Evolutionary conservation across 2,113 vertebrate genomes (phyloP).

Genomic region (Oncorhynchus keta): DNA sequence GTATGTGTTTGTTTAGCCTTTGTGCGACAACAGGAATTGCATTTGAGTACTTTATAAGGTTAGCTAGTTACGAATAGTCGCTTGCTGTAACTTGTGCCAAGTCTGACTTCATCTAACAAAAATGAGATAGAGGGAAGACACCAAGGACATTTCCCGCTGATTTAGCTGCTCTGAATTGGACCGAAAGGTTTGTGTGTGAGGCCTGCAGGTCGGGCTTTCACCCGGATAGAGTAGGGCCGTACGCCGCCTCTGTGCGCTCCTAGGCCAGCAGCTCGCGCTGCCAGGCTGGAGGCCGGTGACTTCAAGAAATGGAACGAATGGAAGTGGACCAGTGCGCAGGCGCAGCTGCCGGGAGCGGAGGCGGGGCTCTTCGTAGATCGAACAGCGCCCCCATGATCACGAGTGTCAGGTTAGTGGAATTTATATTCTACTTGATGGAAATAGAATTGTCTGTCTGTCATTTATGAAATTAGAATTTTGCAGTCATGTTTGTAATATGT

Average conservation of each 20-base stretch:
- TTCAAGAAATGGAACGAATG: slow-evolving; percentile 75
- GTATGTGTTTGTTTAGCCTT: slow-evolving; percentile 22
- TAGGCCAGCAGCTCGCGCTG: slow-evolving; percentile 44
- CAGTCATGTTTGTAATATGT: neutral
- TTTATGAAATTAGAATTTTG: no score
- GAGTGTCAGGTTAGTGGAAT: slow-evolving; percentile 71
- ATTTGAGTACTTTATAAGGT: neutral
- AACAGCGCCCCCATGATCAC: slow-evolving; percentile 84
- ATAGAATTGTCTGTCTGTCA: neutral
- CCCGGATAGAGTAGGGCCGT: slow-evolving; percentile 64
- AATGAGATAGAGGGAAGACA: slow-evolving; percentile 58
- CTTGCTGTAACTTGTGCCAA: neutral
- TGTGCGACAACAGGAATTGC: slow-evolving; percentile 21
- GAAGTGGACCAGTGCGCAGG: slow-evolving; percentile 82
- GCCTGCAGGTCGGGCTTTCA: slow-evolving; percentile 80
- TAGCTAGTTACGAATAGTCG: no score
- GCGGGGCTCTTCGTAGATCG: slow-evolving; percentile 75
- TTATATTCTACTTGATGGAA: neutral
- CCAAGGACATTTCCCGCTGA: slow-evolving; percentile 42
- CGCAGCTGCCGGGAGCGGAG: slow-evolving; percentile 68
- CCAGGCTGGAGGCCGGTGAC: slow-evolving; percentile 46
- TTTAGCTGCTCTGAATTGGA: slow-evolving; percentile 49
- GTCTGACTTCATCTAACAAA: neutral
- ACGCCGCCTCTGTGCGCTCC: slow-evolving; percentile 45
- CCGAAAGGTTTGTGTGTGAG: slow-evolving; percentile 52